These are phyloP conservation scores for Pelvicachromis taeniatus DNA, from an alignment of 2,113 vertebrate species.

Conservation along the genomic window DNA sequence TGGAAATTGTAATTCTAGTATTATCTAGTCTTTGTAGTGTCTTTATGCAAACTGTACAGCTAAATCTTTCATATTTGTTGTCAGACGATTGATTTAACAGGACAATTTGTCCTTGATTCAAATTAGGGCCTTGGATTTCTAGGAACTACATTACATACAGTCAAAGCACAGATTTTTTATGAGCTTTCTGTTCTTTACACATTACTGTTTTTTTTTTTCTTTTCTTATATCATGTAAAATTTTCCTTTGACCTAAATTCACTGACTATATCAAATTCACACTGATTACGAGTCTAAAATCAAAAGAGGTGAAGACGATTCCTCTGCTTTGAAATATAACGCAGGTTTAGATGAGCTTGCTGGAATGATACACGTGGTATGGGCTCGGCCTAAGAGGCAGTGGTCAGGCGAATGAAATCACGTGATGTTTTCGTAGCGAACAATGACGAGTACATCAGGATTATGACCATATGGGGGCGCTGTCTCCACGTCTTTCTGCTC, in stretches of 20 bases:
- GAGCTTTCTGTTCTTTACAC: background rate
- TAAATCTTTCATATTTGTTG: background rate
- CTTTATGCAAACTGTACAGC: background rate
- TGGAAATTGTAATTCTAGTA: background rate
- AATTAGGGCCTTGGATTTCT: background rate
- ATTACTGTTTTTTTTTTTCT: background rate
- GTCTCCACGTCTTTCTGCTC: background rate
- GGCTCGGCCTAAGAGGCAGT: background rate
- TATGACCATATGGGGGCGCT: slow-evolving; percentile 31
- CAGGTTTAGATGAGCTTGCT: background rate
- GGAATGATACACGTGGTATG: background rate
- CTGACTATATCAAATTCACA: background rate
- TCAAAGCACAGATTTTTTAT: background rate
- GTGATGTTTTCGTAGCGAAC: background rate
- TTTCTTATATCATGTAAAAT: background rate
- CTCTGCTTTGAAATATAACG: background rate
- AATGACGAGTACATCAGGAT: background rate
- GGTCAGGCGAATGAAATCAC: background rate
- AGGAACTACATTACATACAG: background rate
- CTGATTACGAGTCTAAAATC: background rate
- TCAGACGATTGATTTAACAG: background rate
- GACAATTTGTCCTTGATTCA: background rate
- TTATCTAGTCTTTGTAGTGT: background rate
- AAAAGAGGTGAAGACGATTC: background rate
- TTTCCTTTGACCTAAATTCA: background rate